These are phyloP conservation scores for Leptopilina clavipes DNA, from an alignment of 1,140 invertebrate genomes.

Conservation along the genomic window DNA sequence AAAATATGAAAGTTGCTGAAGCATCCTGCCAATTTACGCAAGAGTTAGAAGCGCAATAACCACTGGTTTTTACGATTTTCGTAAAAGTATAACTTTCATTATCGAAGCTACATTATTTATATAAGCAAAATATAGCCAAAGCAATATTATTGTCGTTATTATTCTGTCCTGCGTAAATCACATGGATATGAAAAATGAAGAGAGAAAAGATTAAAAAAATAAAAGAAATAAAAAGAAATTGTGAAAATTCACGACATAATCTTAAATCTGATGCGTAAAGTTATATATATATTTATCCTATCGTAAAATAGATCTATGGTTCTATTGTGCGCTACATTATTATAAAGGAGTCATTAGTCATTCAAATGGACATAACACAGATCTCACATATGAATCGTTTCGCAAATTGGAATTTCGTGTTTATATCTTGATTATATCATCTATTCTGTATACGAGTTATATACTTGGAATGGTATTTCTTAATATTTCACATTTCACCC, in stretches of 20 bases:
- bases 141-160: constrained; percentile 3
- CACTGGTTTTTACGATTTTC: constrained; percentile 10
- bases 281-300: background rate
- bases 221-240: background rate
- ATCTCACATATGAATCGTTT: background rate
- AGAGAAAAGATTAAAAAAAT: background rate
- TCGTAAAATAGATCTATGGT: background rate
- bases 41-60: constrained; percentile 21
- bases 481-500: no score
- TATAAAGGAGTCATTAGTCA: background rate
- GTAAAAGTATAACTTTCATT: constrained; percentile 18
- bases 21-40: constrained; percentile 28
- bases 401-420: background rate
- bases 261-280: constrained; percentile 12
- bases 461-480: no score
- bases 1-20: constrained; percentile 27
- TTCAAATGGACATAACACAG: background rate
- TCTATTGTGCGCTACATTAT: constrained; percentile 14
- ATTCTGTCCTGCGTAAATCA: constrained; percentile 22
- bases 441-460: background rate
- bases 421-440: background rate
- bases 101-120: constrained; percentile 24
- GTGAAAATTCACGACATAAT: constrained; percentile 20
- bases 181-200: background rate
- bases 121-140: background rate